Evolutionary conservation across 1,140 invertebrate genomes (phyloP).

Genomic region (Eupristina koningsbergeri): DNA sequence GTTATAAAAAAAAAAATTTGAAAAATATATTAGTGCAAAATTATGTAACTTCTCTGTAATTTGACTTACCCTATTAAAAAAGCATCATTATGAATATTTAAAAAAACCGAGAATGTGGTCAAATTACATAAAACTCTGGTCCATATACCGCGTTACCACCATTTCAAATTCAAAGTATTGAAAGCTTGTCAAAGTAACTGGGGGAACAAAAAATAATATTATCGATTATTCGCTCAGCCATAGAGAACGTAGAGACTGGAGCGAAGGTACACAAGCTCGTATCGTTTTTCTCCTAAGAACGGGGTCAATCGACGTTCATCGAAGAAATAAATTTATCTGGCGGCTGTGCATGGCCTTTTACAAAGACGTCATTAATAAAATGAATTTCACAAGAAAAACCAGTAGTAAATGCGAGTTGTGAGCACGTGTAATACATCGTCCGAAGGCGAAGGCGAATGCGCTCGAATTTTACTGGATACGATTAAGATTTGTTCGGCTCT

Average conservation of each 20-base stretch:
- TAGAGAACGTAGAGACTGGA: not conserved
- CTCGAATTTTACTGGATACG: not conserved
- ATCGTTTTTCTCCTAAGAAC: not conserved
- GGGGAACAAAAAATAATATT: not conserved
- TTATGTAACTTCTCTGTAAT: too few species aligned
- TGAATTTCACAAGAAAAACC: not conserved
- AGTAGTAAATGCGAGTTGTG: not conserved
- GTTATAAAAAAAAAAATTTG: too few species aligned
- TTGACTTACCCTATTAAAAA: too few species aligned
- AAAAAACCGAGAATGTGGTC: not conserved
- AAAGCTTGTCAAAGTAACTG: not conserved
- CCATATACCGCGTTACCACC: not conserved
- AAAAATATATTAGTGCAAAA: too few species aligned
- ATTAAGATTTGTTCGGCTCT: not conserved
- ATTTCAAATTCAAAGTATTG: not conserved
- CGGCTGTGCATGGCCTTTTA: not conserved
- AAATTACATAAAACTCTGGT: not conserved
- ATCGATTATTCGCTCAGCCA: not conserved
- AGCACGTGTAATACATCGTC: not conserved
- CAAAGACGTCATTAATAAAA: not conserved
- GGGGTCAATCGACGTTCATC: not conserved
- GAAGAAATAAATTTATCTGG: not conserved
- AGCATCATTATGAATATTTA: not conserved
- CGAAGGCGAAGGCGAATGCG: too few species aligned
- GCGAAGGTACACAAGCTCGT: not conserved